phyloP scores from a whole-genome alignment of 1,140 invertebrate genomes.

The Lutraria rhynchaena region DNA sequence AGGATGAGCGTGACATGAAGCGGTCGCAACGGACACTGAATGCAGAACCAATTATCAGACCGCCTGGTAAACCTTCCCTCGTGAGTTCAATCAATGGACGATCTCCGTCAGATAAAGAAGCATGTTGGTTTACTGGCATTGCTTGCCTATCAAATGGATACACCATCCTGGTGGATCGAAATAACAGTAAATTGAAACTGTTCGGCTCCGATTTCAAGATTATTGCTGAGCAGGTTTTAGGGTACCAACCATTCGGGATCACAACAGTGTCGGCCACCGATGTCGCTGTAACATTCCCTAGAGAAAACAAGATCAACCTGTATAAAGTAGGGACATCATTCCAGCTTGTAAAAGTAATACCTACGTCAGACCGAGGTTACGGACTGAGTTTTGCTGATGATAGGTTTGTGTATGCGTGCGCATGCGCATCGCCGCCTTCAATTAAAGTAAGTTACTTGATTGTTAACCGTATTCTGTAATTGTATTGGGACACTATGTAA shows the following conservation, averaged over 20 bases:
- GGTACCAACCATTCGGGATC: slow-evolving; percentile 47
- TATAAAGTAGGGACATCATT: slow-evolving; percentile 27
- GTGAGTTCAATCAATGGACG: not conserved
- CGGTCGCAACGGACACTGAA: slow-evolving; percentile 4
- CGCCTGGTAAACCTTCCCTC: not conserved
- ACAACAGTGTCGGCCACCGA: slow-evolving; percentile 13
- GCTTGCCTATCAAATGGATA: slow-evolving; percentile 23
- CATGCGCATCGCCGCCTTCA: slow-evolving; percentile 50
- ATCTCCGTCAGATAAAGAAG: slow-evolving; percentile 28
- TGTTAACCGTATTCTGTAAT: too few species aligned
- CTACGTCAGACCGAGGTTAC: slow-evolving; percentile 50
- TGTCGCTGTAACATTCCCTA: slow-evolving; percentile 49
- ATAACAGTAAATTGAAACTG: slow-evolving; percentile 50
- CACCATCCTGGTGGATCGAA: slow-evolving; percentile 46
- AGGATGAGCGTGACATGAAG: slow-evolving; percentile 33
- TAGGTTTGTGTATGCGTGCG: slow-evolving; percentile 42
- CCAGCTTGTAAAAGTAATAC: not conserved
- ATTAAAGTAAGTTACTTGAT: slow-evolving; percentile 43
- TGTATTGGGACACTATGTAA: too few species aligned
- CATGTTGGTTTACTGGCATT: slow-evolving; percentile 54
- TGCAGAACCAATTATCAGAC: not conserved
- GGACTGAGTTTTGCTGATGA: slow-evolving; percentile 36
- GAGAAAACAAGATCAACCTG: slow-evolving; percentile 51
- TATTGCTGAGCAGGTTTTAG: not conserved
- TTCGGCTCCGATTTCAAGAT: not conserved